These are phyloP conservation scores for Babylonia areolata DNA, from an alignment of 1,140 invertebrate genomes.

Conservation along the genomic window DNA sequence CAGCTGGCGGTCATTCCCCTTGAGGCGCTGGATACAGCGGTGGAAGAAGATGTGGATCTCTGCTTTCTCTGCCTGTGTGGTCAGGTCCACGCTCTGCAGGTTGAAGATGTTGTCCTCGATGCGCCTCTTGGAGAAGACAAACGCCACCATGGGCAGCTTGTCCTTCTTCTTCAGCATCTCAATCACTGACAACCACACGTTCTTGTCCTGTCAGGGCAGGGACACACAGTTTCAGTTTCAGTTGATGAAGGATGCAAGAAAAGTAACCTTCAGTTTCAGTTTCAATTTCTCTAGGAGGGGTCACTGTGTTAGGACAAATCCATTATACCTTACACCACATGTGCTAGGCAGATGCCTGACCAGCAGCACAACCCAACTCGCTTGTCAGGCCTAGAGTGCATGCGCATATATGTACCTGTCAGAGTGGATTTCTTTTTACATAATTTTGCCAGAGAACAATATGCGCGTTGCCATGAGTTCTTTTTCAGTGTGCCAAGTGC, in stretches of 20 bases:
- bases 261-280: too few relatives aligned
- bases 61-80: conserved; percentile 87
- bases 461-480: too few relatives aligned
- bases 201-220: conserved; percentile 82
- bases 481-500: too few relatives aligned
- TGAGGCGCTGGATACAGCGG: conserved; percentile 87
- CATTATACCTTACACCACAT: too few relatives aligned
- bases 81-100: conserved; percentile 86
- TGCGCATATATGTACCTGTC: too few relatives aligned
- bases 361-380: too few relatives aligned
- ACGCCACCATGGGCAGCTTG: conserved; percentile 94
- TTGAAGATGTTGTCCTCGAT: conserved; percentile 87
- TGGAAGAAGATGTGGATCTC: conserved; percentile 90
- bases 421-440: too few relatives aligned
- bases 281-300: too few relatives aligned
- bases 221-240: not conserved
- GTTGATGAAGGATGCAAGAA: not conserved
- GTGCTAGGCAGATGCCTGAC: too few relatives aligned
- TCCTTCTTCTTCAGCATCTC: conserved; percentile 88
- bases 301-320: too few relatives aligned
- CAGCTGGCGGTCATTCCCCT: conserved; percentile 88
- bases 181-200: conserved; percentile 83
- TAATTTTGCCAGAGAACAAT: too few relatives aligned
- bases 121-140: conserved; percentile 93
- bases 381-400: too few relatives aligned